Evolutionary conservation across 2,888 invertebrate species (phyloP).

Genomic region (Nomada fabriciana): DNA sequence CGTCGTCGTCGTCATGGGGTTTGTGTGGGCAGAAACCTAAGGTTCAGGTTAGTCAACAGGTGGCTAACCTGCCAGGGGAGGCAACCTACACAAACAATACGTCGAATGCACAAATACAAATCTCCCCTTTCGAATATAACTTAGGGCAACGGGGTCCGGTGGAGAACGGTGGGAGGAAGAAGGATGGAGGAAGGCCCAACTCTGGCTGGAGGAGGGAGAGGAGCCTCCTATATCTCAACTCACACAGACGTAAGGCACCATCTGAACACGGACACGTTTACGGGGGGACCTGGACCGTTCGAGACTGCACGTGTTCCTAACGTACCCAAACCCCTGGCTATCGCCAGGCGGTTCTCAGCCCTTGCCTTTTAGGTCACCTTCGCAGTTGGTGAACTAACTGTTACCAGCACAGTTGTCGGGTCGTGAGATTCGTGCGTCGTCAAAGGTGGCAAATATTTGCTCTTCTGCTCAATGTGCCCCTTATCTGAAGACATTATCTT

Average conservation of each 20-base stretch:
- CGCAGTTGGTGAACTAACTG: neutral
- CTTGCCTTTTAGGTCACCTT: slow-evolving; percentile 16
- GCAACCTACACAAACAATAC: slow-evolving; percentile 83
- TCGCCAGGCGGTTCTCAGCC: slow-evolving; percentile 80
- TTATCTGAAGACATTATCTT: slow-evolving; percentile 1
- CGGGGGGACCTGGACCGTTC: slow-evolving; percentile 80
- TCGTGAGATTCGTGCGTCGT: slow-evolving; percentile 5
- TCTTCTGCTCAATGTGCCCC: slow-evolving; percentile 4
- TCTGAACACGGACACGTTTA: slow-evolving; percentile 82
- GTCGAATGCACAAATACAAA: slow-evolving; percentile 83
- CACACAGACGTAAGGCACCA: slow-evolving; percentile 77
- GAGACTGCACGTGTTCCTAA: slow-evolving; percentile 84
- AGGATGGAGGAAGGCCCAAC: slow-evolving; percentile 54
- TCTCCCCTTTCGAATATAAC: slow-evolving; percentile 78
- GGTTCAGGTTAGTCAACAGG: slow-evolving; percentile 84
- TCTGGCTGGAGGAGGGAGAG: slow-evolving; percentile 52
- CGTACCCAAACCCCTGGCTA: slow-evolving; percentile 82
- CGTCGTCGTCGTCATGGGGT: slow-evolving; percentile 76
- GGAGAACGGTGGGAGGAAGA: slow-evolving; percentile 46
- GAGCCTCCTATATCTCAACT: slow-evolving; percentile 80
- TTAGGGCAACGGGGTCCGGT: slow-evolving; percentile 64
- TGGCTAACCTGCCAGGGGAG: slow-evolving; percentile 83
- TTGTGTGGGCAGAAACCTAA: slow-evolving; percentile 78
- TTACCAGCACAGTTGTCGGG: neutral
- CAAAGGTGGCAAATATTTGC: slow-evolving; percentile 21